Evolutionary conservation across 1,140 invertebrate genomes (phyloP).

Genomic region (Scaptodrosophila lebanonensis): DNA sequence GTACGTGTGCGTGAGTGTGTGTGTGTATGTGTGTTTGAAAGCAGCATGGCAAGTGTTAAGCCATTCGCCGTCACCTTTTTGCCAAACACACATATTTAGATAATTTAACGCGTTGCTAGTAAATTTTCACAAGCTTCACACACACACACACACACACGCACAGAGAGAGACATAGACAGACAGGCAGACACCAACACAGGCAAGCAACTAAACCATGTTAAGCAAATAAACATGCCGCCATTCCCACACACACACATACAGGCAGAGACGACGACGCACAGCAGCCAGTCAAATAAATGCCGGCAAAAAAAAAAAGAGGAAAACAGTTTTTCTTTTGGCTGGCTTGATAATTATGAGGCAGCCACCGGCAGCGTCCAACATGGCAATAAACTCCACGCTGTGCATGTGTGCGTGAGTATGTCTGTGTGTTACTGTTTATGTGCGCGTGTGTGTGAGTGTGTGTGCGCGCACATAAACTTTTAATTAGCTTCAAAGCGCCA

Average conservation of each 20-base stretch:
- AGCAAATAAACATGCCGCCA: constrained; percentile 57
- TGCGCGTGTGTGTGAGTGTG: constrained; percentile 4
- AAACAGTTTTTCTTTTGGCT: constrained; percentile 37
- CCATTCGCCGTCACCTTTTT: constrained; percentile 71
- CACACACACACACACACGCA: constrained; percentile 20
- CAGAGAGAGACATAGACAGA: constrained; percentile 11
- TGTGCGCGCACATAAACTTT: constrained; percentile 57
- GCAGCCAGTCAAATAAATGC: constrained; percentile 68
- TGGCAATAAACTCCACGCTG: not conserved
- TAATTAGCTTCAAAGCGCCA: constrained; percentile 72
- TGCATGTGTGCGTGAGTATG: constrained; percentile 1
- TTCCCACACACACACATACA: constrained; percentile 4
- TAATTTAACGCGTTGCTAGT: constrained; percentile 70
- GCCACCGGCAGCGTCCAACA: constrained; percentile 18
- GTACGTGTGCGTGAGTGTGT: not conserved
- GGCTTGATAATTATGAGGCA: constrained; percentile 57
- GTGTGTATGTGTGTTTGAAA: not conserved
- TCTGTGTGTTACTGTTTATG: constrained; percentile 1
- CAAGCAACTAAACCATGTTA: constrained; percentile 65
- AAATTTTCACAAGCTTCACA: constrained; percentile 60
- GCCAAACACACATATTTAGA: constrained; percentile 67
- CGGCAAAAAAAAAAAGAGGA: constrained; percentile 47
- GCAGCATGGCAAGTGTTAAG: constrained; percentile 56
- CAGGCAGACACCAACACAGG: constrained; percentile 11
- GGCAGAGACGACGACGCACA: constrained; percentile 19